Evolutionary conservation across 1,140 invertebrate genomes (phyloP), one percentile per base, ranked within the genome.

Genomic region (Pristionchus pacificus): DNA sequence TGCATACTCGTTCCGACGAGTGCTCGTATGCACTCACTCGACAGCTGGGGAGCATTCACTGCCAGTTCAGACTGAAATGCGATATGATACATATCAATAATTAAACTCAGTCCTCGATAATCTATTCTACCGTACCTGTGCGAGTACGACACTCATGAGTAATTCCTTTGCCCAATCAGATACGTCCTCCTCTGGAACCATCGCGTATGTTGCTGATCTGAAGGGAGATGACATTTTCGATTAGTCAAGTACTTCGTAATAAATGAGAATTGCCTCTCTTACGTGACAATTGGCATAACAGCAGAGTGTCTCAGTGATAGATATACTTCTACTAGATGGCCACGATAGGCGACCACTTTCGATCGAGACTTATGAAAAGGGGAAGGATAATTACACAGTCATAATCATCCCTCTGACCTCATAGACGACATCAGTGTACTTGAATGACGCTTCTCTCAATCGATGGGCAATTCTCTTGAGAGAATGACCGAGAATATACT

Each of bases 81-180:
- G 19, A 19, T 6, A 49, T 49, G 6, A 10, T 49, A 49, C 6
- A 49, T 10, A n/a, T n/a, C n/a, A n/a, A n/a, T n/a, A n/a, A n/a
- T n/a, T n/a, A n/a, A n/a, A n/a, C n/a, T n/a, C n/a, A n/a, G n/a
- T n/a, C n/a, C n/a, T n/a, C n/a, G n/a, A n/a, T n/a, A n/a, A n/a
- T n/a, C n/a, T n/a, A n/a, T n/a, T n/a, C n/a, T n/a, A n/a, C n/a
- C n/a, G n/a, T 19, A 49, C 79, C 65, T 83, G 79, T 70, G 83
- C 70, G 62, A 84, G 78, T 6, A 83, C 81, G 27, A 75, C 69
- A 60, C 81, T 75, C 74, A 83, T 78, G 15, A 83, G 74, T 30
- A 83, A 64, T 63, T 83, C 81, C 68, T 83, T 83, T 2, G 81
- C 69, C 63, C 77, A 83, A 57, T 75, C 75, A n/a, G 82, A 83